Base-by-base conservation (phyloP, 1,140 invertebrate species). In the Cotesia glomerata region DNA sequence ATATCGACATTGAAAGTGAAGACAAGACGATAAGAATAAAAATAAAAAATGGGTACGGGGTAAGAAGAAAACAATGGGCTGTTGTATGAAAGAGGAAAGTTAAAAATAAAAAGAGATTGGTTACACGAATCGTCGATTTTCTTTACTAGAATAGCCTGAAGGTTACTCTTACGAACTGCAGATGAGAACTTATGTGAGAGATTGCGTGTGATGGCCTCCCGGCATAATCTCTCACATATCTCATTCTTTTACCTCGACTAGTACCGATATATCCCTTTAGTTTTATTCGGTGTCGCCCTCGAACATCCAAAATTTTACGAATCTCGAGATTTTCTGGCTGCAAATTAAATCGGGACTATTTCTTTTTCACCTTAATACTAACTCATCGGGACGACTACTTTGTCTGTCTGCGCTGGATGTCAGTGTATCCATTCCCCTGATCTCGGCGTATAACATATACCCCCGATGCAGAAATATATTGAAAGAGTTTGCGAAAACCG, bases 71-170 rank as follows among this genome's bases (percentile, higher is more conserved):
- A 36, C 4, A 7, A 35, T 36, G 35, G 35, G 3, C 8, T 64
- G 14, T 2, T 45, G 8, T 16, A 64, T 16, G 4, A 64, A 64
- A 49, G 45, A 16, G 4, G 14, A 49, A 64, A 64, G 32, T 62
- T 62, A 14, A 62, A 36, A 36, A 62, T 62, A 58, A 18, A 58
- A 26, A 34, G 58, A 62, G 45, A 54, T 54, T 39, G 16, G 45
- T 58, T 58, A 68, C 66, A 68, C 34, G 66, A 58, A 52, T 68
- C 54, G 66, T 68, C 66, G 66, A 68, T 68, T 68, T 51, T 67
- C 14, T 51, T 49, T 2, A 36, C 34, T 35, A 26, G 35, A 68
- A 26, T 14, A 16, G 52, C 66, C 66, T n/a, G n/a, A 59, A 35
- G 66, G 52, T 58, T 35, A 18, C n/a, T 58, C 14, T 66, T 58